Conservation (phyloP, 2,797 vertebrate genomes). For the Halcyon smyrnensis region DNA sequence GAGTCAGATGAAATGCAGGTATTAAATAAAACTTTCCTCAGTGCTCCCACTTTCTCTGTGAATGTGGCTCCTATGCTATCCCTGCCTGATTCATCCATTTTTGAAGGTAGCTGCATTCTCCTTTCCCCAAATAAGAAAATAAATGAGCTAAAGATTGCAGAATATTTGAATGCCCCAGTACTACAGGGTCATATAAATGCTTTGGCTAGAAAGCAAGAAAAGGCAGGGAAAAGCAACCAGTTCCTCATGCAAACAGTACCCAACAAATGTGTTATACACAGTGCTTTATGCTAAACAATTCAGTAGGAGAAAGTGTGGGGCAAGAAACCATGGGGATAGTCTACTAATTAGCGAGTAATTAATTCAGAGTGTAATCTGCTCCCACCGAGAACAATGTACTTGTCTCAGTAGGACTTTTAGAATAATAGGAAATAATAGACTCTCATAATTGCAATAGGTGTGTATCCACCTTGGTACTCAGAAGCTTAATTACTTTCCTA, state of each 20-base stretch:
- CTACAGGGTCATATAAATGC: neutral
- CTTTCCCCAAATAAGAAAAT: neutral
- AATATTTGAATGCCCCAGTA: neutral
- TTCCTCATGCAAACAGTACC: neutral
- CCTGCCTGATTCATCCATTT: neutral
- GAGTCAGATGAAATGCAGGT: neutral
- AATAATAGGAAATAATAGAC: constrained; percentile 38
- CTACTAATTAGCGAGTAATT: constrained; percentile 50
- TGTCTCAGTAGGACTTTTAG: constrained; percentile 34
- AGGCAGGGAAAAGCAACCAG: neutral
- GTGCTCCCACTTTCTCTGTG: neutral
- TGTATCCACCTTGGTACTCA: neutral
- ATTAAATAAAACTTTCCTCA: neutral
- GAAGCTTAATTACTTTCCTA: constrained; percentile 22
- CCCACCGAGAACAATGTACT: constrained; percentile 34
- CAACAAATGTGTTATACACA: neutral
- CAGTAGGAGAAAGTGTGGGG: constrained; percentile 30
- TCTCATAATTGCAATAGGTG: constrained; percentile 21
- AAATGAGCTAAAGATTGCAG: neutral
- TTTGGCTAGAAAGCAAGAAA: neutral
- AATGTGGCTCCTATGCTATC: neutral
- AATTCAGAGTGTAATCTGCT: constrained; percentile 32
- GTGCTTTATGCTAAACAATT: constrained; percentile 20
- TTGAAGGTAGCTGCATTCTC: neutral
- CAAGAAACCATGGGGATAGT: constrained; percentile 6